phyloP scores from a whole-genome alignment of 64 coral and sea anemone species.

The Porites lutea region DNA sequence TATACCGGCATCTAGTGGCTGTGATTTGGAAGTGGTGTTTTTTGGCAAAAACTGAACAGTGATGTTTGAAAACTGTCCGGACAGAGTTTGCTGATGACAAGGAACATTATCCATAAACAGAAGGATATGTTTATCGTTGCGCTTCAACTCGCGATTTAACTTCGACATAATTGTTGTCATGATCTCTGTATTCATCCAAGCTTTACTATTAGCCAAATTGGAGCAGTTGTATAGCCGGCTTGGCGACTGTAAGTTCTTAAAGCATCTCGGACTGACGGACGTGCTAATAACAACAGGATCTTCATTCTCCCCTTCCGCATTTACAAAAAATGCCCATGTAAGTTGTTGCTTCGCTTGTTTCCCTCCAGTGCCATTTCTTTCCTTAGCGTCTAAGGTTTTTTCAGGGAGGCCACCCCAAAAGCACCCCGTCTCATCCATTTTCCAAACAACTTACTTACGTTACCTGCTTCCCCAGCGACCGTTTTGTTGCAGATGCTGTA shows the following conservation, averaged over 20 bases:
- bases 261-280: not conserved
- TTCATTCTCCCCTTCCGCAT: constrained; percentile 34
- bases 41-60: constrained; percentile 52
- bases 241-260: constrained; percentile 28
- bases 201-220: constrained; percentile 10
- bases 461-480: constrained; percentile 51
- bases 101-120: constrained; percentile 67
- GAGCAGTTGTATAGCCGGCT: constrained; percentile 15
- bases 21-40: constrained; percentile 64
- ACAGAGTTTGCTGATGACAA: constrained; percentile 19
- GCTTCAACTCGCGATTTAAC: constrained; percentile 26
- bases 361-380: constrained; percentile 33
- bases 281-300: constrained; percentile 22
- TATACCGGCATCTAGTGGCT: constrained; percentile 56
- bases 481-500: constrained; percentile 30
- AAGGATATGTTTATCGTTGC: constrained; percentile 22
- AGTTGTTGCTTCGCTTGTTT: constrained; percentile 5
- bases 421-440: constrained; percentile 58
- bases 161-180: constrained; percentile 32
- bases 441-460: constrained; percentile 61
- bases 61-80: constrained; percentile 35
- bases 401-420: constrained; percentile 60
- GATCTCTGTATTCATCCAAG: constrained; percentile 66
- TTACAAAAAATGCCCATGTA: constrained; percentile 38
- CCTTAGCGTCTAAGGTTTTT: constrained; percentile 47